These are phyloP conservation scores for Stigmatopora nigra DNA, from an alignment of 2,113 vertebrate species.

Conservation along the genomic window DNA sequence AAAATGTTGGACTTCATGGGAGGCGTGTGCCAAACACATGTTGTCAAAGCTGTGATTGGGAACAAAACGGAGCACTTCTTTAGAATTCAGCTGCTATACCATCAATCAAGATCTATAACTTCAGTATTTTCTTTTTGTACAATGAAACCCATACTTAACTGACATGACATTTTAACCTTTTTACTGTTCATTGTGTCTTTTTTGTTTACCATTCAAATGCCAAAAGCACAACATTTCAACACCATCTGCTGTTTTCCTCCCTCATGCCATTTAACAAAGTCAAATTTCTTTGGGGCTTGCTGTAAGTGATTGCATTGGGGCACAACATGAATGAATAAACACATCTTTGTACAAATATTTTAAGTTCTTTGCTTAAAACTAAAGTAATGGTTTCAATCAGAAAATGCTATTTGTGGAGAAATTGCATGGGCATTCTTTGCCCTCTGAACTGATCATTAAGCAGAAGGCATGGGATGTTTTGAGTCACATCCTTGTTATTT, in stretches of 20 bases:
- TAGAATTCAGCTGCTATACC: slow-evolving; percentile 56
- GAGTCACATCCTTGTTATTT: neutral
- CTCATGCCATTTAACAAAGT: neutral
- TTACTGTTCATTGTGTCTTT: slow-evolving; percentile 31
- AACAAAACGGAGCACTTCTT: slow-evolving; percentile 58
- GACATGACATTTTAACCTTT: slow-evolving; percentile 44
- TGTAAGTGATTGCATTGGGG: slow-evolving; percentile 39
- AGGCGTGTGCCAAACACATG: slow-evolving; percentile 31
- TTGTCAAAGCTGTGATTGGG: slow-evolving; percentile 36
- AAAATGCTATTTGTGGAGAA: slow-evolving; percentile 11
- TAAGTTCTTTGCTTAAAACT: slow-evolving; percentile 68
- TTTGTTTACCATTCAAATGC: slow-evolving; percentile 46
- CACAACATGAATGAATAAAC: slow-evolving; percentile 47
- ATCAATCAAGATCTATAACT: slow-evolving; percentile 45
- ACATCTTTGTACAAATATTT: slow-evolving; percentile 60
- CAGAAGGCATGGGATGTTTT: too few species aligned
- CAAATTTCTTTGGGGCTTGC: slow-evolving; percentile 27
- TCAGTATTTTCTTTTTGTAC: slow-evolving; percentile 38
- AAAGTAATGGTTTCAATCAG: slow-evolving; percentile 58
- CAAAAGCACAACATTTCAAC: slow-evolving; percentile 54
- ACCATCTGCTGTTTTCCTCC: slow-evolving; percentile 26
- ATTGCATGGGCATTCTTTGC: too few species aligned
- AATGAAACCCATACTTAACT: slow-evolving; percentile 36
- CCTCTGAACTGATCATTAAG: too few species aligned
- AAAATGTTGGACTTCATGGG: slow-evolving; percentile 34